A percentile compares a stretch with the other conserved stretches of the same genome.
These are phyloP conservation scores for Melangyna quadrimaculata DNA, from an alignment of 2,888 invertebrate species.

Conservation along the genomic window DNA sequence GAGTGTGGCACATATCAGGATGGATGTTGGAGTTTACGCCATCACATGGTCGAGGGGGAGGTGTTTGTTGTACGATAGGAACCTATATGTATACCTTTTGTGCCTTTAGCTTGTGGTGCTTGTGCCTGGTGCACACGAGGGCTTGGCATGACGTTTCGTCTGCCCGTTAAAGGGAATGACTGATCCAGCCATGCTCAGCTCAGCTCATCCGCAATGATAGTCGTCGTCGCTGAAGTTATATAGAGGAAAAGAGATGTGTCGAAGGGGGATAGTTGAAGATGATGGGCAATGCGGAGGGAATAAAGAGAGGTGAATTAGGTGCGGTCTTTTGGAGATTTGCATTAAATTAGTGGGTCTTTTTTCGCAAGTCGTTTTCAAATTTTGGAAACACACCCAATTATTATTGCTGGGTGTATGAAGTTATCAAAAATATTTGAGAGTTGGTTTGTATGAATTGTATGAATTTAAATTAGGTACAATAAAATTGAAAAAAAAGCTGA, in stretches of 20 bases:
- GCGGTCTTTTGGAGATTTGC: constrained; percentile 60
- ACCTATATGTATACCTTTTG: neutral
- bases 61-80: constrained; percentile 11
- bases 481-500: too few relatives aligned
- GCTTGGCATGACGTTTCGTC: constrained; percentile 67
- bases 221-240: neutral
- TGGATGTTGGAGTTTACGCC: constrained; percentile 3
- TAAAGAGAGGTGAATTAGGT: constrained; percentile 41
- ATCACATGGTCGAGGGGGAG: constrained; percentile 22
- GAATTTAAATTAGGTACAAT: too few relatives aligned
- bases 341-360: constrained; percentile 44
- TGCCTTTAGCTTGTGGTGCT: neutral
- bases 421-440: constrained; percentile 28
- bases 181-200: constrained; percentile 29
- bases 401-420: neutral
- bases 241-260: constrained; percentile 24
- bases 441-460: neutral
- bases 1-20: constrained; percentile 58
- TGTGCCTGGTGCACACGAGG: constrained; percentile 31
- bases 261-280: neutral
- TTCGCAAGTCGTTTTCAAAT: constrained; percentile 27
- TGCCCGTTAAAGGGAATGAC: constrained; percentile 63
- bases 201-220: constrained; percentile 18
- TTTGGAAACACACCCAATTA: constrained; percentile 52
- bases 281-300: constrained; percentile 14